Base-by-base conservation (phyloP, 2,888 invertebrate genomes). In the Tipula confusa region DNA sequence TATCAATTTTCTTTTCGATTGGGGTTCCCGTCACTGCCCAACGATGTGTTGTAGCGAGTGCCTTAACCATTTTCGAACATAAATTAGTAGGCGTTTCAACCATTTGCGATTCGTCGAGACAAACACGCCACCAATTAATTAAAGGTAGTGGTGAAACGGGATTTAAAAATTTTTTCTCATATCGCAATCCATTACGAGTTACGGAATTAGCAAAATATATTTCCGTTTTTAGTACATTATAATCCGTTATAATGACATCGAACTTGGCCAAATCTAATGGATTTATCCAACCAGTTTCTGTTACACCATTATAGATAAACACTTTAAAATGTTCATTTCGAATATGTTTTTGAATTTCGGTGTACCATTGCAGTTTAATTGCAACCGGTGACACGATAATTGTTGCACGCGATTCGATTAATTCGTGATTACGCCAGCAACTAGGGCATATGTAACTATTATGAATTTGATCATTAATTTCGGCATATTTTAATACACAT, bases 21-120 rank as follows among this genome's bases (percentile, higher is more conserved):
- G 94, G 94, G 0, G 95, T 96, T 28, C 96, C 95, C 3, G 95
- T 95, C 0, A 94, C 91, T 13, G 93, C 93, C 95, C 96, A 96
- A 82, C 93, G 91, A 88, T 94, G 92, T 1, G 92, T 87, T 7
- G 93, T 92, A 84, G 88, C 87, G 83, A 90, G 83, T 80, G 86
- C 85, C 5, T 87, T 86, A 0, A 88, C 88, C 86, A 89, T 86
- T 86, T 91, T 90, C 0, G 93, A 92, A 0, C 93, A 91, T 86
- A 91, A 90, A 1, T 91, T 90, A 0, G 90, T 89, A 2, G 91
- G 90, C 82, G 91, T 90, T 87, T 95, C 95, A 0, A 95, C 93
- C 91, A 94, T 93, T 90, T 96, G 96, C 4, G 95, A 95, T 89
- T 96, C 96, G 88, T 96, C 96, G 29, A 95, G 89, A 87, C 94